These are phyloP conservation scores for Rhynchonycteris naso DNA, from an alignment of 2,797 vertebrate genomes.

Conservation along the genomic window DNA sequence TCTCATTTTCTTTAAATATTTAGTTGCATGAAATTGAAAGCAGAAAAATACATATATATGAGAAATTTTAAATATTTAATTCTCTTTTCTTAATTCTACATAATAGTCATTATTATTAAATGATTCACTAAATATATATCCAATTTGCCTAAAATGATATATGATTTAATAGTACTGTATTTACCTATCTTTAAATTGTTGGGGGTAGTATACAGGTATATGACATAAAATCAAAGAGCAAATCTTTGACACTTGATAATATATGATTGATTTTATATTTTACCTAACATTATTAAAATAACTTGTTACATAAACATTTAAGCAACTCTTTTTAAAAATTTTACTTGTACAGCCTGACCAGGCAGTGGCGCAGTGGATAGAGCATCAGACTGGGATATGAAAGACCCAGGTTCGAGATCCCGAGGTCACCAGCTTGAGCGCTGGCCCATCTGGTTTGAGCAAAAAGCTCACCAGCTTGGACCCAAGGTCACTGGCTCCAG, in stretches of 20 bases:
- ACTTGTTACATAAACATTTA: not conserved
- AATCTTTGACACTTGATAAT: not conserved
- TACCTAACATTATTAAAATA: conserved; percentile 42
- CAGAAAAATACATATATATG: not conserved
- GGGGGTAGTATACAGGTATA: not conserved
- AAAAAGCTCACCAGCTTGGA: no score
- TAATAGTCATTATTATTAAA: not conserved
- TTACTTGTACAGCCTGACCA: no score
- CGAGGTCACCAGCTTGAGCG: no score
- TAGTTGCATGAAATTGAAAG: not conserved
- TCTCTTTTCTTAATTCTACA: not conserved
- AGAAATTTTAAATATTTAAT: not conserved
- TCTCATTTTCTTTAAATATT: not conserved
- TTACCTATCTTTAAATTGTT: not conserved
- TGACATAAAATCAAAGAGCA: not conserved
- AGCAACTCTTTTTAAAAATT: not conserved
- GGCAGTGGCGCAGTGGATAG: no score
- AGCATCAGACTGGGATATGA: no score
- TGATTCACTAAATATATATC: not conserved
- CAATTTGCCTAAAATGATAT: not conserved
- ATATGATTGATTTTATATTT: conserved; percentile 50
- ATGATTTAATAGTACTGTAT: not conserved
- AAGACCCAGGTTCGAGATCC: no score
- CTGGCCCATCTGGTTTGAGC: no score
- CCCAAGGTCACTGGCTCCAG: no score